phyloP scores from a whole-genome alignment of 2,888 invertebrate species.

The Dicyrtoma fusca region DNA sequence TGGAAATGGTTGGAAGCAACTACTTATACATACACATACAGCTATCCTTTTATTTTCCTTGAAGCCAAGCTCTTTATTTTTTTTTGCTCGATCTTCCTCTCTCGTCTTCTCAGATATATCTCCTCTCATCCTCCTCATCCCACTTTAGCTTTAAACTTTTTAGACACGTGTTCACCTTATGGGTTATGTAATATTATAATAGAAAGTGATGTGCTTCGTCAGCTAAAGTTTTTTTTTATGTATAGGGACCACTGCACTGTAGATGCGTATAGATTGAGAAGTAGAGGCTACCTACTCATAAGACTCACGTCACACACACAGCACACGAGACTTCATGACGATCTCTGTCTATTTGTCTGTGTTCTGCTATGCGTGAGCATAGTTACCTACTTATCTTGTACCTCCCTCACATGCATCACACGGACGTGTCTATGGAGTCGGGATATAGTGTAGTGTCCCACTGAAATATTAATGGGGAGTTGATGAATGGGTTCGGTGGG shows the following conservation, averaged over 20 bases:
- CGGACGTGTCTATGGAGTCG: no score
- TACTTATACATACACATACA: no score
- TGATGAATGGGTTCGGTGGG: conserved; percentile 18
- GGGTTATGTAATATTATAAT: neutral
- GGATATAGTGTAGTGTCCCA: no score
- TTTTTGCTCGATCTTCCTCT: no score
- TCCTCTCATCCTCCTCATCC: neutral
- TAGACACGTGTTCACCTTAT: conserved; percentile 14
- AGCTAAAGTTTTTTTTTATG: no score
- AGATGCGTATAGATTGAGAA: no score
- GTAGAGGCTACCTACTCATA: no score
- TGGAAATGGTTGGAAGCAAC: no score
- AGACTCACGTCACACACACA: no score
- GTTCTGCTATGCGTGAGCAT: neutral
- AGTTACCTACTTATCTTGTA: neutral
- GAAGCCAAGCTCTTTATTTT: no score
- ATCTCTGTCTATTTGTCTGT: neutral
- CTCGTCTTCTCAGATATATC: neutral
- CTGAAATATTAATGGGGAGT: conserved; percentile 20
- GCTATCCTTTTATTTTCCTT: no score
- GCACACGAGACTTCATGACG: neutral
- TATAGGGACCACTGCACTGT: no score
- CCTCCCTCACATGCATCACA: neutral
- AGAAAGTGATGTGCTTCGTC: neutral
- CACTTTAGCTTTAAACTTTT: neutral